Percentiles rank a stretch among this genome's conserved stretches.
Conservation (phyloP, 2,113 vertebrate species). For the Ptychochromis oligacanthus region DNA sequence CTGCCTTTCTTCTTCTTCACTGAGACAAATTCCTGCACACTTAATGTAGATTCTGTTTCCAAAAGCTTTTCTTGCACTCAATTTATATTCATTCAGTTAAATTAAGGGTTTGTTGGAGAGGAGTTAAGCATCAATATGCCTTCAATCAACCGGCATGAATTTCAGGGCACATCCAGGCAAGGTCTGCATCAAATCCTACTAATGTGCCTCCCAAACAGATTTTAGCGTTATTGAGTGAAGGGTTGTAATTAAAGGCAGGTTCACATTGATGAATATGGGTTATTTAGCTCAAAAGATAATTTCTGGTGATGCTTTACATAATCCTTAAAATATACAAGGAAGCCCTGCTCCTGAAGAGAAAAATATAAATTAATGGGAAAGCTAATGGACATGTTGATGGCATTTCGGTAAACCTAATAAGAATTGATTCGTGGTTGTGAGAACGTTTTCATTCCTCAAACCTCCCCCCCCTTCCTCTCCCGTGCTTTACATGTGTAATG, state of each 20-base stretch:
- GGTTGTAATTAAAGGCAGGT: conserved; percentile 75
- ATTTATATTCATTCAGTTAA: conserved; percentile 60
- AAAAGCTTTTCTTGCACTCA: conserved; percentile 43
- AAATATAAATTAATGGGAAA: conserved; percentile 66
- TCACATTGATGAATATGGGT: conserved; percentile 70
- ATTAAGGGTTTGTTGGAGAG: conserved; percentile 47
- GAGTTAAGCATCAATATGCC: conserved; percentile 55
- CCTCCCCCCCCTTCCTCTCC: conserved; percentile 10
- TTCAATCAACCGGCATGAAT: conserved; percentile 55
- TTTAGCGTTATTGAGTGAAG: conserved; percentile 66
- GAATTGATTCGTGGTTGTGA: conserved; percentile 72
- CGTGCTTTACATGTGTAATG: conserved; percentile 75
- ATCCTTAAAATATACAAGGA: conserved; percentile 73
- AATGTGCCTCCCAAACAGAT: conserved; percentile 56
- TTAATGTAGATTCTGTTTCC: conserved; percentile 32
- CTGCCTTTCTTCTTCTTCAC: not conserved
- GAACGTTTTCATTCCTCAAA: conserved; percentile 64
- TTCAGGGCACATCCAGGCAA: conserved; percentile 37
- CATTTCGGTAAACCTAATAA: conserved; percentile 71
- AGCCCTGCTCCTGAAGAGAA: conserved; percentile 37
- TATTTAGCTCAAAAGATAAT: conserved; percentile 76
- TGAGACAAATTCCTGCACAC: conserved; percentile 27
- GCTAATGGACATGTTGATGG: conserved; percentile 77
- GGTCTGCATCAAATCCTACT: conserved; percentile 57
- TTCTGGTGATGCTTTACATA: conserved; percentile 73